Percentiles rank a stretch among this genome's conserved stretches.
Evolutionary conservation across 2,113 vertebrate species (phyloP).

Genomic region (Bambusicola thoracicus): DNA sequence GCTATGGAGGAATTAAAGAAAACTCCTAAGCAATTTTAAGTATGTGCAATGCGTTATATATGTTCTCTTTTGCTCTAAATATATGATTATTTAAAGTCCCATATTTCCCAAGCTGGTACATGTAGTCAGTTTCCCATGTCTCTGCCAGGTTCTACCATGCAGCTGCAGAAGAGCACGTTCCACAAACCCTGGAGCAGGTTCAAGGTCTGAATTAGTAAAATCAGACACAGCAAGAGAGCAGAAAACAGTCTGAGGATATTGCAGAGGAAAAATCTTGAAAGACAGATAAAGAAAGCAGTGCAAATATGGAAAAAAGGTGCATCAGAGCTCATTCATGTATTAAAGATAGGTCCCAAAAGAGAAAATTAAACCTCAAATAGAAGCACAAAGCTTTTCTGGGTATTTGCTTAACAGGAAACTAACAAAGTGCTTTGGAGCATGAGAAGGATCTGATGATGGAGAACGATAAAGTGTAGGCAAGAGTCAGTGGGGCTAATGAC

Average conservation of each 20-base stretch:
- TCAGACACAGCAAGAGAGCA: neutral
- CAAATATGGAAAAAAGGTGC: neutral
- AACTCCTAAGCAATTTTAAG: neutral
- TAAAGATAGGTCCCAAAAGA: neutral
- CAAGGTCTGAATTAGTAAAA: neutral
- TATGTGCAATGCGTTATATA: neutral
- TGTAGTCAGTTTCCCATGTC: neutral
- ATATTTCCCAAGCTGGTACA: neutral
- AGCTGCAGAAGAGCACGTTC: neutral
- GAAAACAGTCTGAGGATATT: neutral
- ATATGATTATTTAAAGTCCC: neutral
- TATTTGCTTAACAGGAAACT: neutral
- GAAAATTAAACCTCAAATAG: neutral
- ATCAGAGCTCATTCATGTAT: neutral
- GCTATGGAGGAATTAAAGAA: neutral
- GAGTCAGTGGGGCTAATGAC: slow-evolving; percentile 5
- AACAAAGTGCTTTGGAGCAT: neutral
- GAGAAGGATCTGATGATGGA: neutral
- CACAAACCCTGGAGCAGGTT: neutral
- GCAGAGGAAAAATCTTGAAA: neutral
- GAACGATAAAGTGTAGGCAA: neutral
- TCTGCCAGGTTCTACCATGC: neutral
- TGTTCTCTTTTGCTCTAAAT: neutral
- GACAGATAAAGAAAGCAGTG: neutral
- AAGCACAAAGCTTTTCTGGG: neutral